Evolutionary conservation across 1,140 invertebrate species (phyloP).

Genomic region (Piezodorus guildinii): DNA sequence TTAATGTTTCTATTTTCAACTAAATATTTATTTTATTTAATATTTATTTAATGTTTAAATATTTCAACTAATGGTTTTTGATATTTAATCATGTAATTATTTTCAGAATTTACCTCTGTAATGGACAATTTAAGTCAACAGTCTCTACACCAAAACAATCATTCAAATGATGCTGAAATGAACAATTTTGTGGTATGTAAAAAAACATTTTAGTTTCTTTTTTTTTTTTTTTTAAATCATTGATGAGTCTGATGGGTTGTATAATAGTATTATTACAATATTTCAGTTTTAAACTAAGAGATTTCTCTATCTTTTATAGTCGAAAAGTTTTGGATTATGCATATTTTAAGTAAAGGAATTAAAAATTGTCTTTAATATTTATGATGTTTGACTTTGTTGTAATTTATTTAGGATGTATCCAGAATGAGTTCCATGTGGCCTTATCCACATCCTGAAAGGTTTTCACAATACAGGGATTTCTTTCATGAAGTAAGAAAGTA

Average conservation of each 20-base stretch:
- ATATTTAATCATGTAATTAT: too few species aligned
- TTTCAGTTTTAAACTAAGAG: background rate
- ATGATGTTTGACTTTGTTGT: conserved; percentile 2
- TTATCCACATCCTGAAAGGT: conserved; percentile 12
- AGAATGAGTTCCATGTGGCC: conserved; percentile 12
- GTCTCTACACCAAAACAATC: background rate
- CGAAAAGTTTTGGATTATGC: background rate
- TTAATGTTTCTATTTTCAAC: too few species aligned
- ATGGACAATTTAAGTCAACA: conserved; percentile 7
- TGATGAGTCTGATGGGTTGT: too few species aligned
- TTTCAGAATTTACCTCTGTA: too few species aligned
- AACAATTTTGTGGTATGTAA: conserved; percentile 7
- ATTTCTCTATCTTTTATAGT: background rate
- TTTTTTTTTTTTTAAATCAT: too few species aligned
- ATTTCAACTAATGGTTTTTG: too few species aligned
- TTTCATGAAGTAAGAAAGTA: conserved; percentile 13
- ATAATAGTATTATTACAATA: background rate
- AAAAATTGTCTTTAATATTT: background rate
- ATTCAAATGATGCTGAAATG: background rate
- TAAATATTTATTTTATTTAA: too few species aligned
- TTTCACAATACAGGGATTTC: conserved; percentile 14
- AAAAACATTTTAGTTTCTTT: background rate
- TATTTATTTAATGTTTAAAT: too few species aligned
- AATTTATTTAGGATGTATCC: conserved; percentile 13
- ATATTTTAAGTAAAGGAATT: background rate